Evolutionary conservation across 1,140 invertebrate genomes (phyloP), one percentile per base, ranked within the genome.

Genomic region (Drosophila quadrilineata): DNA sequence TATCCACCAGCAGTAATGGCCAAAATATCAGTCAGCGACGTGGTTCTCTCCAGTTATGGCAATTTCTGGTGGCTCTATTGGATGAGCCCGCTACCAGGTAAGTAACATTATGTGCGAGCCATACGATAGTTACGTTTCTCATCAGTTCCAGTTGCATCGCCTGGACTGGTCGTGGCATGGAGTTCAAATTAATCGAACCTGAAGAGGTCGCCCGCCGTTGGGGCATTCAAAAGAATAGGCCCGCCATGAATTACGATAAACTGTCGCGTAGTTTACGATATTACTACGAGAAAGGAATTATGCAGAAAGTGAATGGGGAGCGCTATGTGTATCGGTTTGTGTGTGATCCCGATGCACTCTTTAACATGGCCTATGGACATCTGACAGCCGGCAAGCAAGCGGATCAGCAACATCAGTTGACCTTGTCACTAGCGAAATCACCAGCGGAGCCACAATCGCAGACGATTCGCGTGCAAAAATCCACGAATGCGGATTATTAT

Each of bases 201-300:
- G 97, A 98, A 92, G 97, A 98, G 92, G 95, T 96, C 58, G 95
- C 95, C 6, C 91, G 95, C 19, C 91, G 95, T 36, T 96, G 95
- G 95, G 95, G 95, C 0, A 93, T 95, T 1, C 95, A 96, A 77
- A 96, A 96, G 87, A 96, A 98, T 89, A 91, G 97, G 3, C 97
- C 97, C 0, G 97, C 97, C 0, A 98, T 98, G 97, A 99, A 98
- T 91, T 98, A 99, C 88, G 97, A 99, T 89, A 99, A 98, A 90
- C 89, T 99, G 6, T 98, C 96, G 52, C 91, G 97, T 0, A 98
- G 97, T 0, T 91, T 98, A 5, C 92, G 97, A 6, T 98, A 99
- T 82, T 99, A 99, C 84, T 99, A 99, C 88, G 97, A 99, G 90
- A 98, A 98, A 90, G 97, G 97, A 16, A 99, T 99, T 87, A 99